Percentiles rank a stretch among this genome's conserved stretches.
phyloP scores from a whole-genome alignment of 2,888 invertebrate genomes.

The Eristalis intricaria region DNA sequence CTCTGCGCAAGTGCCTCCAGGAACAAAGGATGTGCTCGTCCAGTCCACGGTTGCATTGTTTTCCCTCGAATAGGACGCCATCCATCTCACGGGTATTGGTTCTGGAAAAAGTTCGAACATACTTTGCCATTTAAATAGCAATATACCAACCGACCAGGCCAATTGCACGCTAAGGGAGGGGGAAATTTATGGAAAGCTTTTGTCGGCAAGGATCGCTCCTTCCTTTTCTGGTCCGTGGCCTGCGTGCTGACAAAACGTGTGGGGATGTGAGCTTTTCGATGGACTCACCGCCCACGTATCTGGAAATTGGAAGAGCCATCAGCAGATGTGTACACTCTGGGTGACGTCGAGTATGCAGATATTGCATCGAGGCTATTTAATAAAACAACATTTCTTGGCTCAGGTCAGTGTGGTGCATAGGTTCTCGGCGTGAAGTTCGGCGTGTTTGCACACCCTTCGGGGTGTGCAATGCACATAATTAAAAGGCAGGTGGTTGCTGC shows the following conservation, averaged over 20 bases:
- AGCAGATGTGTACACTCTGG: background rate
- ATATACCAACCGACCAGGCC: background rate
- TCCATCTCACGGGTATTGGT: background rate
- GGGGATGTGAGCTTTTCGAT: background rate
- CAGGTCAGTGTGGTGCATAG: conserved; percentile 3
- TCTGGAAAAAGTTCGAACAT: background rate
- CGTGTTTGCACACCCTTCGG: conserved; percentile 9
- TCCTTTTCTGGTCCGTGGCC: background rate
- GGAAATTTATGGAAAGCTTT: conserved; percentile 7
- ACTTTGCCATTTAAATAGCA: background rate
- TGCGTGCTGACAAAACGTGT: background rate
- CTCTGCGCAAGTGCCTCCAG: conserved; percentile 12
- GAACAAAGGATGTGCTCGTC: conserved; percentile 11
- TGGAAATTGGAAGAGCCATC: background rate
- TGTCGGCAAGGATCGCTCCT: background rate
- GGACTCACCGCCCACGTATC: background rate
- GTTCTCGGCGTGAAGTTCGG: background rate
- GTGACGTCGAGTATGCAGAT: conserved; percentile 8
- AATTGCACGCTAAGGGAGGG: background rate
- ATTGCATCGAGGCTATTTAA: conserved; percentile 21
- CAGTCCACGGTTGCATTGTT: conserved; percentile 9
- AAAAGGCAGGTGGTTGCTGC: background rate
- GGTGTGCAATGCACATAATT: background rate
- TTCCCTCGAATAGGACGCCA: background rate
- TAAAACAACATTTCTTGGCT: background rate